A percentile compares a stretch with the other conserved stretches of the same genome.
Conservation (phyloP, 2,888 invertebrate species). For the Xanthorhoe designata region DNA sequence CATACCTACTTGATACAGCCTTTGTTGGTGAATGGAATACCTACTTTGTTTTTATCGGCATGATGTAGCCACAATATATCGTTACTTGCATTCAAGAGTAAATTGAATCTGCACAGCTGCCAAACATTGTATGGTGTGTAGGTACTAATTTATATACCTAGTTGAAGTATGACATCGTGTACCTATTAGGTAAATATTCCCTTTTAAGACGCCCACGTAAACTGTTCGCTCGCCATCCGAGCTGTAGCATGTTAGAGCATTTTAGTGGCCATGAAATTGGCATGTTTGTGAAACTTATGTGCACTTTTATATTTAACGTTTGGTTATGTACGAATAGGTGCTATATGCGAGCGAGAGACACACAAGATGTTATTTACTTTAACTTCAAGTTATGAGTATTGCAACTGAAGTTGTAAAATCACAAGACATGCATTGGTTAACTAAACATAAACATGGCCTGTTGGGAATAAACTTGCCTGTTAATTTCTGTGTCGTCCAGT, state of each 20-base stretch:
- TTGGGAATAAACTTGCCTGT: slow-evolving; percentile 68
- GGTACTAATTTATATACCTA: not conserved
- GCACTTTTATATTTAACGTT: slow-evolving; percentile 8
- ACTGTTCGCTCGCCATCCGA: not conserved
- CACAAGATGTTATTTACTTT: slow-evolving; percentile 13
- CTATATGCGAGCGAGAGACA: slow-evolving; percentile 16
- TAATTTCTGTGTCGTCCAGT: slow-evolving; percentile 59
- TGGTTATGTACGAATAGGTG: not conserved
- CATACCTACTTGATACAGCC: too few relatives aligned
- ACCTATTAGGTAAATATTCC: not conserved
- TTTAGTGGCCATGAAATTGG: slow-evolving; percentile 11
- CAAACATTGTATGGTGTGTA: not conserved
- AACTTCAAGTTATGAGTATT: slow-evolving; percentile 23
- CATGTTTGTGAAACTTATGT: slow-evolving; percentile 5
- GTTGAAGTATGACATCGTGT: not conserved
- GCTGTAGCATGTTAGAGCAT: not conserved
- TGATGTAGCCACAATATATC: not conserved
- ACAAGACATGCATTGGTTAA: slow-evolving; percentile 39
- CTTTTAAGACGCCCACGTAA: not conserved
- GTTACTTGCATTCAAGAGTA: not conserved
- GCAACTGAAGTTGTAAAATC: slow-evolving; percentile 33
- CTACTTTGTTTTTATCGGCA: too few relatives aligned
- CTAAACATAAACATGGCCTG: slow-evolving; percentile 31
- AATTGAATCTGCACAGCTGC: not conserved
- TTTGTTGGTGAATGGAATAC: too few relatives aligned